Conservation (phyloP, 2,113 vertebrate species). For the Carassius auratus region DNA sequence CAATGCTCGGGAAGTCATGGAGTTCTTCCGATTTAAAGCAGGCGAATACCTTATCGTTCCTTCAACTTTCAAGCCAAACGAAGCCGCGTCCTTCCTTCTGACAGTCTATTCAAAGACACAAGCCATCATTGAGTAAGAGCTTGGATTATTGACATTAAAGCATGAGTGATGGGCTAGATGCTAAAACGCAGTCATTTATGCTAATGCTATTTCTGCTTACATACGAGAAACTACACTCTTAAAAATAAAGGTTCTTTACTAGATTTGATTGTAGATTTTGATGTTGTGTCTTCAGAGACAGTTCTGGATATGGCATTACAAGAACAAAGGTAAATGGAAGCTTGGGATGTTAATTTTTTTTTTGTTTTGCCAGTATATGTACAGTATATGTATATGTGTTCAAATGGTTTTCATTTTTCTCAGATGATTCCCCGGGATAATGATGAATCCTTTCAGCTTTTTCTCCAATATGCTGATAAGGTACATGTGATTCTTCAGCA, state of each 20-base stretch:
- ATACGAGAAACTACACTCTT: not conserved
- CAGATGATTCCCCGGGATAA: conserved; percentile 41
- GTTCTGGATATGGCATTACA: conserved; percentile 43
- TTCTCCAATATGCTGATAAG: conserved; percentile 64
- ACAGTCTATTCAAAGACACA: conserved; percentile 65
- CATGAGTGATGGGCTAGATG: not conserved
- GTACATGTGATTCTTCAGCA: not conserved
- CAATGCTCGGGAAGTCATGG: conserved; percentile 67
- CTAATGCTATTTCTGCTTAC: not conserved
- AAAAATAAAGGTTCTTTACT: not conserved
- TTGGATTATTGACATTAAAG: not conserved
- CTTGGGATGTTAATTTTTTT: not conserved
- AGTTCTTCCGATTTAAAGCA: conserved; percentile 60
- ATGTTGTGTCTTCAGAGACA: conserved; percentile 61
- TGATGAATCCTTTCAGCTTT: conserved; percentile 52
- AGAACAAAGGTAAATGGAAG: conserved; percentile 13
- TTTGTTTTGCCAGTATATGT: not conserved
- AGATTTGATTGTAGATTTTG: not conserved
- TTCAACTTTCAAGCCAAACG: conserved; percentile 60
- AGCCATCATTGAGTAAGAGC: conserved; percentile 60
- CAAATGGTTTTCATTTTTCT: not conserved
- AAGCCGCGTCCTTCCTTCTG: conserved; percentile 68
- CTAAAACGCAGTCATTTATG: not conserved
- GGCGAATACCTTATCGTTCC: conserved; percentile 74
- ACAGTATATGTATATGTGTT: not conserved